Evolutionary conservation across 1,140 invertebrate species (phyloP).

Genomic region (Gonatopus flavifemur): DNA sequence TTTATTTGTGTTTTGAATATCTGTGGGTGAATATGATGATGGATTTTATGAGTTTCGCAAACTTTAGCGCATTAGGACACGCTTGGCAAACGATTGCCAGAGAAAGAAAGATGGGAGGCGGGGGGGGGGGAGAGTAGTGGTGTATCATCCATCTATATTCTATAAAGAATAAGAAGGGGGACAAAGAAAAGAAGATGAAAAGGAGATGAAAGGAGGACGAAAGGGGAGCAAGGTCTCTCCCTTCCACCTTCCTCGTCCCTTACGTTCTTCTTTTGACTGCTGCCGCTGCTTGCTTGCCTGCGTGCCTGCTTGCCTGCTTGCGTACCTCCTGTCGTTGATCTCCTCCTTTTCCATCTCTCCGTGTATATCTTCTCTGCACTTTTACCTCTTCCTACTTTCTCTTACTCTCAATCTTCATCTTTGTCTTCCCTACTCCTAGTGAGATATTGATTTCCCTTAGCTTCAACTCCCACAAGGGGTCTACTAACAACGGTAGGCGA

Average conservation of each 20-base stretch:
- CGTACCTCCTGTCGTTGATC: constrained; percentile 23
- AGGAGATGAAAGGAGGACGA: too few relatives aligned
- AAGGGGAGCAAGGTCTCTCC: too few relatives aligned
- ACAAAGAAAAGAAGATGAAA: too few relatives aligned
- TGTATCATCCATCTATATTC: too few relatives aligned
- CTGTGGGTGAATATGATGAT: too few relatives aligned
- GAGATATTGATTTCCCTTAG: constrained; percentile 60
- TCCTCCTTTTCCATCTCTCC: constrained; percentile 27
- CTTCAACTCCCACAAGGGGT: constrained; percentile 57
- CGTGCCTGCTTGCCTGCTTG: constrained; percentile 13
- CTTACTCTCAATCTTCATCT: constrained; percentile 23
- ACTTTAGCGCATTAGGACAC: too few relatives aligned
- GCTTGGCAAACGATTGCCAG: too few relatives aligned
- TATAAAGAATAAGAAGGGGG: too few relatives aligned
- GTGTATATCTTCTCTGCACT: constrained; percentile 23
- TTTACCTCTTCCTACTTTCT: constrained; percentile 25
- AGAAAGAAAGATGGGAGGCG: too few relatives aligned
- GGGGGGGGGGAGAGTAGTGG: too few relatives aligned
- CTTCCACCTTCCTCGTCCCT: constrained; percentile 7
- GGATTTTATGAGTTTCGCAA: too few relatives aligned
- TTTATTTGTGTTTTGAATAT: too few relatives aligned
- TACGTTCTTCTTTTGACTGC: constrained; percentile 10
- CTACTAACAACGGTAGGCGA: constrained; percentile 47
- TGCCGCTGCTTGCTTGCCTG: constrained; percentile 4
- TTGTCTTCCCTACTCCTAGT: constrained; percentile 48